These are phyloP conservation scores for Ricordea florida DNA, from an alignment of 92 coral and sea anemone genomes.

Conservation along the genomic window DNA sequence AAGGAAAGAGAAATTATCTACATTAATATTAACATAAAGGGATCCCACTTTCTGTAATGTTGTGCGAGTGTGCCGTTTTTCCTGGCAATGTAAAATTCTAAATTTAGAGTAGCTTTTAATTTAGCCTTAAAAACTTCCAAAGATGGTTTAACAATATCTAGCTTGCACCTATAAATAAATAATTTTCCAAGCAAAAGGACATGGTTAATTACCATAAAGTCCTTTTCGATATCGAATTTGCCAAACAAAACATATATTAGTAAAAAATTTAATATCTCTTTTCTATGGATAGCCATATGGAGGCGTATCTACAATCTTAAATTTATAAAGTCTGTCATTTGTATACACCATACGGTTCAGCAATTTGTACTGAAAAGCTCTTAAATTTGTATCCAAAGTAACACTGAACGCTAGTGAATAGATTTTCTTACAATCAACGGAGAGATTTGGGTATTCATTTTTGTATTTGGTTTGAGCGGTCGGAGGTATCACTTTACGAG, in stretches of 20 bases:
- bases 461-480: neutral
- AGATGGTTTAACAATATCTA: neutral
- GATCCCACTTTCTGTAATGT: neutral
- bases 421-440: neutral
- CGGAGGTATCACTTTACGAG: neutral
- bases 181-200: neutral
- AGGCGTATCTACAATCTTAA: conserved; percentile 7
- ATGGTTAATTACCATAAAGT: neutral
- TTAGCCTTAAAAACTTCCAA: neutral
- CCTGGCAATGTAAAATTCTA: neutral
- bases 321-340: neutral
- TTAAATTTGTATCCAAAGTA: conserved; percentile 1
- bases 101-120: neutral
- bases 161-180: neutral
- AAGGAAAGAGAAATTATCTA: too few relatives aligned
- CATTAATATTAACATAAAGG: neutral
- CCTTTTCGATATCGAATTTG: neutral
- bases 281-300: neutral
- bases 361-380: neutral
- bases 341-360: neutral
- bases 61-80: neutral
- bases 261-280: neutral
- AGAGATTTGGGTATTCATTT: neutral
- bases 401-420: neutral
- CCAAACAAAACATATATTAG: neutral